A percentile compares a stretch with the other conserved stretches of the same genome.
phyloP scores from a whole-genome alignment of 2,888 invertebrate genomes.

The Drosophila monieri region DNA sequence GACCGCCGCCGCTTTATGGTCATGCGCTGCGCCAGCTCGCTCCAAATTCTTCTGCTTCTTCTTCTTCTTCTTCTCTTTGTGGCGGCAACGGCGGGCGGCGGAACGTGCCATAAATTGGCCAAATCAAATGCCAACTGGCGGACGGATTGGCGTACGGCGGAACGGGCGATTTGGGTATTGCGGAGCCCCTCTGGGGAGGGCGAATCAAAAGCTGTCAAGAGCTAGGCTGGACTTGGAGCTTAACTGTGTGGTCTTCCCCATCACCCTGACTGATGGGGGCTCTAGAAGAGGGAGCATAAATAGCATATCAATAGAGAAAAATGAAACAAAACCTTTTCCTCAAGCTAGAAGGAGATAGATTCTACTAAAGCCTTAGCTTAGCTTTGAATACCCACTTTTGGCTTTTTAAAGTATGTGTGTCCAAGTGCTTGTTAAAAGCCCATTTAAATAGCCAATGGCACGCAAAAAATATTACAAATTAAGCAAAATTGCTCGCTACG shows the following conservation, averaged over 20 bases:
- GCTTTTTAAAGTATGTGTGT: neutral
- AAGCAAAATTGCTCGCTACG: conserved; percentile 62
- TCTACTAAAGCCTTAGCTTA: no score
- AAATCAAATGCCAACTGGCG: conserved; percentile 71
- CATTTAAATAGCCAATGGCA: conserved; percentile 29
- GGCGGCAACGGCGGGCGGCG: conserved; percentile 39
- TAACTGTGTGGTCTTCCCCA: conserved; percentile 29
- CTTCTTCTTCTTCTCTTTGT: neutral
- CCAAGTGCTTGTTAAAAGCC: neutral
- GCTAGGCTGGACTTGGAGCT: neutral
- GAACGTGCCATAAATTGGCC: conserved; percentile 83
- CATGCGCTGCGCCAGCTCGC: conserved; percentile 73
- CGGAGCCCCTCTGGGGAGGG: conserved; percentile 39
- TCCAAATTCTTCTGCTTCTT: conserved; percentile 70
- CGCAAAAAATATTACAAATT: conserved; percentile 39
- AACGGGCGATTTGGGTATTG: conserved; percentile 62
- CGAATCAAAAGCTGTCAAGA: conserved; percentile 6
- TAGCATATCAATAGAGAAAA: no score
- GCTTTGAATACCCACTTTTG: no score
- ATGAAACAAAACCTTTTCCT: no score
- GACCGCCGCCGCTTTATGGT: conserved; percentile 64
- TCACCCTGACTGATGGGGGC: conserved; percentile 14
- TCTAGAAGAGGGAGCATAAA: neutral
- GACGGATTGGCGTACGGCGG: conserved; percentile 32
- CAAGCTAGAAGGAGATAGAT: no score